A percentile compares a stretch with the other conserved stretches of the same genome.
Evolutionary conservation across 2,888 invertebrate species (phyloP).

Genomic region (Nebria salina): DNA sequence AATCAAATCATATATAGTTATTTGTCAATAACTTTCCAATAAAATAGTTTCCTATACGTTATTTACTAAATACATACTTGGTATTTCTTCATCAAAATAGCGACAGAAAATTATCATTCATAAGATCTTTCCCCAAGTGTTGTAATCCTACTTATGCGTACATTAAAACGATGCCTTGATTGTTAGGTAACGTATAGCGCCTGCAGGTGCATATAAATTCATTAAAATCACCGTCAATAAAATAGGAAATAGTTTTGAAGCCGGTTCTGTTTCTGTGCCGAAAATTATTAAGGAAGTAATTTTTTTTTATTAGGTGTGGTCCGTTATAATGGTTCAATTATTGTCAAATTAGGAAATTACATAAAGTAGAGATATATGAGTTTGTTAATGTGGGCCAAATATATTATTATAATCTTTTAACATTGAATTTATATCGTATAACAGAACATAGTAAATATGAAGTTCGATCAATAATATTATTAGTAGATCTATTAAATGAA

Average conservation of each 20-base stretch:
- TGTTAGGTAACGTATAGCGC: neutral
- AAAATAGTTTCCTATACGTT: neutral
- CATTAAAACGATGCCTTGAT: neutral
- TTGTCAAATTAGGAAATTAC: neutral
- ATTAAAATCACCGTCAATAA: neutral
- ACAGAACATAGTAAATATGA: neutral
- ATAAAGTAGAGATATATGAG: neutral
- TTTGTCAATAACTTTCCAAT: slow-evolving; percentile 1
- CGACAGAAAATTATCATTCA: neutral
- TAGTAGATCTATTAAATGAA: neutral
- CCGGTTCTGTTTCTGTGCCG: neutral
- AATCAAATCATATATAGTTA: neutral
- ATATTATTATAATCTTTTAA: neutral
- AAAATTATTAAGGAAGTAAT: neutral
- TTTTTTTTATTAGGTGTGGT: neutral
- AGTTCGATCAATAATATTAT: too few relatives aligned
- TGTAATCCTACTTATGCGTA: neutral
- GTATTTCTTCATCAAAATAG: neutral
- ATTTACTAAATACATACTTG: neutral
- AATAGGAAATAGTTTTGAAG: neutral
- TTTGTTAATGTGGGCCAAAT: neutral
- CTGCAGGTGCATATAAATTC: neutral
- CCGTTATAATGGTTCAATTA: neutral
- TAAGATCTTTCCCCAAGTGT: neutral
- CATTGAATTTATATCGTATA: neutral